Evolutionary conservation across 2,888 invertebrate species (phyloP).

Genomic region (Ramazzottius varieornatus): DNA sequence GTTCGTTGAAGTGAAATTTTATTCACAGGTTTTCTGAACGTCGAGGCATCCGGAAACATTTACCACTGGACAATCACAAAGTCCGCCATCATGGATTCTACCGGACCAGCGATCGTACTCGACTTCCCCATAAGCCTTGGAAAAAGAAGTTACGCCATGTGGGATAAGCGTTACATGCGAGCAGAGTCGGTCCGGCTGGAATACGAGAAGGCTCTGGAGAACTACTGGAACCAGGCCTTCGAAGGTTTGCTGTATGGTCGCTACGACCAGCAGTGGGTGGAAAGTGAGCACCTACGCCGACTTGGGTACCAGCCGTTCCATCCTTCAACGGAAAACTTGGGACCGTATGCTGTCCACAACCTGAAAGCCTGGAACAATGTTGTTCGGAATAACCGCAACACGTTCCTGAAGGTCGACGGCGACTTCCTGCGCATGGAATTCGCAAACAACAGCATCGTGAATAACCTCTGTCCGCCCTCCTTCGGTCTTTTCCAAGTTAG

Average conservation of each 20-base stretch:
- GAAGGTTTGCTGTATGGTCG: neutral
- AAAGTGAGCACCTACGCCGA: neutral
- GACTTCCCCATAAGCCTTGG: neutral
- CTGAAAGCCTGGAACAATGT: slow-evolving; percentile 60
- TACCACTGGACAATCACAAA: neutral
- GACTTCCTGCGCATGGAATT: slow-evolving; percentile 74
- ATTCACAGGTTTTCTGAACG: neutral
- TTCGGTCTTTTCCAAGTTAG: slow-evolving; percentile 46
- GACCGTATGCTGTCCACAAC: slow-evolving; percentile 35
- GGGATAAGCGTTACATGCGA: slow-evolving; percentile 1
- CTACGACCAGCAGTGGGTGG: neutral
- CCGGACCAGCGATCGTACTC: neutral
- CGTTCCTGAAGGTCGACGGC: slow-evolving; percentile 58
- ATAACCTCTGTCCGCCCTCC: slow-evolving; percentile 44
- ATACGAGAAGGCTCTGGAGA: neutral
- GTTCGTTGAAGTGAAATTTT: no score
- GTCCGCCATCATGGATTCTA: neutral
- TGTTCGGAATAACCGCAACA: slow-evolving; percentile 58
- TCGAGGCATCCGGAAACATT: neutral
- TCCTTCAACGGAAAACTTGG: neutral
- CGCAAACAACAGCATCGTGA: slow-evolving; percentile 51
- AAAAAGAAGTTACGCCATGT: neutral
- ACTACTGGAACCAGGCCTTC: neutral
- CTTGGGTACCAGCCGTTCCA: neutral
- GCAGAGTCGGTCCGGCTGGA: neutral